Evolutionary conservation across 2,113 vertebrate genomes (phyloP), one percentile per base, ranked within the genome.

Genomic region (Forbesichthys agassizii): DNA sequence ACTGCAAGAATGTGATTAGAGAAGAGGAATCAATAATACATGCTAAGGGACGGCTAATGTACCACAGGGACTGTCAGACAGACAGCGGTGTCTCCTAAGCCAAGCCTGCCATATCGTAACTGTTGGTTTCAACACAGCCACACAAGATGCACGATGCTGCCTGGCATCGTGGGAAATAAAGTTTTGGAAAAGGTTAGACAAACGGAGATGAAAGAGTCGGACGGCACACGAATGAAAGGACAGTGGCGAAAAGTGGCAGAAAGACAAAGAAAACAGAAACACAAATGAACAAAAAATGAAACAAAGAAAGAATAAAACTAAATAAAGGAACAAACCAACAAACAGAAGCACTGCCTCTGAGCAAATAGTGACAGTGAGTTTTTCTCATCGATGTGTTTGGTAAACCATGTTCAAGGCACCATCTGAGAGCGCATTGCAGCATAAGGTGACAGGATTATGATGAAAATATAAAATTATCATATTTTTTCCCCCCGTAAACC

Each of bases 21-120:
- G 83, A 51, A 63, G 51, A 61, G 61, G 81, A 82, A 88, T 90
- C 88, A 88, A 90, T 90, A 90, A 90, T 89, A 90, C 88, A 89
- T 89, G 84, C 75, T 81, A 75, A 81, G 89, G 88, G 86, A 82
- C 60, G 56, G 67, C 84, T 89, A 89, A 90, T 90, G 89, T 88
- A 90, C 89, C 86, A 68, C 75, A 78, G 89, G 85, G 89, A 87
- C 82, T 10, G 64, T 72, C 66, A 79, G 83, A 80, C 76, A 80
- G 83, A 78, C 79, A 82, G 67, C 66, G 53, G 73, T 60, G 78
- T 80, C 80, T 83, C 77, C 47, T 65, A 81, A 81, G 71, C 68
- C 79, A 61, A 64, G 52, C 75, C 59, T 4, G 8, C 68, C 64
- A 33, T 79, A 79, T 86, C 81, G 81, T 78, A 86, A 83, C 74